phyloP scores from a whole-genome alignment of 2,888 invertebrate genomes.

The Trimorus sp. region DNA sequence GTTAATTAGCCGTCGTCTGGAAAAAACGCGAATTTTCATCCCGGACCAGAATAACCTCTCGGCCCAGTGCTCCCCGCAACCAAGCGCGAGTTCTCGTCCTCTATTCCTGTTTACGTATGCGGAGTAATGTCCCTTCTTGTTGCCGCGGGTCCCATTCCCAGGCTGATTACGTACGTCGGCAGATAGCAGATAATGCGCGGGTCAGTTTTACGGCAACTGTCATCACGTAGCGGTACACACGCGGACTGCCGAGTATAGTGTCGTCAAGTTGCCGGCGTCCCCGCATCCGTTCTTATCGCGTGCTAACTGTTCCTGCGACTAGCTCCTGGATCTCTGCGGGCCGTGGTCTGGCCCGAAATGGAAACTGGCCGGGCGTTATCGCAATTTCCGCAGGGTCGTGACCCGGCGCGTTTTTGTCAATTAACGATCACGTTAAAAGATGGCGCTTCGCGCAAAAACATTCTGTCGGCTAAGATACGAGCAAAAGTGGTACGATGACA shows the following conservation, averaged over 20 bases:
- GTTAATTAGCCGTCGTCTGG: too few species aligned
- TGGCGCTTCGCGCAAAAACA: too few species aligned
- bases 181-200: conserved; percentile 64
- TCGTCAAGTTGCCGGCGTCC: conserved; percentile 56
- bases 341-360: conserved; percentile 45
- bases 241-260: conserved; percentile 30
- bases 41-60: too few species aligned
- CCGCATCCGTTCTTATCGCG: conserved; percentile 53
- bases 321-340: conserved; percentile 17
- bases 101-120: conserved; percentile 51
- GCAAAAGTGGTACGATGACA: too few species aligned
- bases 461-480: too few species aligned
- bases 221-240: conserved; percentile 53
- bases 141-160: conserved; percentile 65
- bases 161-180: conserved; percentile 57
- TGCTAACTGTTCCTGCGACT: conserved; percentile 53
- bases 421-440: conserved; percentile 32
- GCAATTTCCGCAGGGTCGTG: conserved; percentile 24
- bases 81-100: too few species aligned
- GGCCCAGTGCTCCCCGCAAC: too few species aligned
- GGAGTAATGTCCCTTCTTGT: conserved; percentile 61
- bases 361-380: conserved; percentile 20
- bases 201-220: conserved; percentile 64
- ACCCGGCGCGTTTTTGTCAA: conserved; percentile 16
- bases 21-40: too few species aligned